Conservation (phyloP, 2,888 invertebrate genomes). For the Coelogynopora nodosa region DNA sequence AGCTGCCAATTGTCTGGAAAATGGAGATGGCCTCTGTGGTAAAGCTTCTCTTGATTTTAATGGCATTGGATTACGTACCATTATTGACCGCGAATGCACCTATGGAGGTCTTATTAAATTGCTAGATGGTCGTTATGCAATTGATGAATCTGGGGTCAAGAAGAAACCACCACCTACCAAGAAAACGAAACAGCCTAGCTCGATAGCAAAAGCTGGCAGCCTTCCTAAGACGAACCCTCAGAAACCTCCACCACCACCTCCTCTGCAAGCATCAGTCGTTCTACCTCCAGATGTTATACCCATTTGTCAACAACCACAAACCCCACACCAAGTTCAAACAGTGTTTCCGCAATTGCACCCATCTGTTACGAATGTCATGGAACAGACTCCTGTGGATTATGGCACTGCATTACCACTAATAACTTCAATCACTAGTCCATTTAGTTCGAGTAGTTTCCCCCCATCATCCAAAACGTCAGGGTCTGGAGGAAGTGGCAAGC, state of each 20-base stretch:
- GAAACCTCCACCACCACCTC: too few relatives aligned
- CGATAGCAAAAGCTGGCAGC: neutral
- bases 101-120: slow-evolving; percentile 11
- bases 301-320: too few relatives aligned
- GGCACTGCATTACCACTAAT: neutral
- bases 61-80: neutral
- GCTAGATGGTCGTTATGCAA: slow-evolving; percentile 22
- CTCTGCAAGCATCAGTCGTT: too few relatives aligned
- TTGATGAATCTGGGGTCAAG: slow-evolving; percentile 42
- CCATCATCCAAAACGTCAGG: too few relatives aligned
- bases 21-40: too few relatives aligned
- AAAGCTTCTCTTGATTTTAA: neutral
- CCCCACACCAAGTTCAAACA: too few relatives aligned
- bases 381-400: neutral
- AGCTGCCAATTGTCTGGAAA: neutral
- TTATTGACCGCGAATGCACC: slow-evolving; percentile 36
- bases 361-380: neutral
- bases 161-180: neutral
- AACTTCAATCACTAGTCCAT: neutral
- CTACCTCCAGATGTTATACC: too few relatives aligned
- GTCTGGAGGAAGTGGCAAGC: slow-evolving; percentile 27
- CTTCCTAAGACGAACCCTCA: neutral
- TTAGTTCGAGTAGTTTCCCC: slow-evolving; percentile 14
- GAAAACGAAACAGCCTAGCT: too few relatives aligned
- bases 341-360: neutral